These are phyloP conservation scores for Dryadula phaetusa DNA, from an alignment of 2,888 invertebrate species.

Conservation along the genomic window DNA sequence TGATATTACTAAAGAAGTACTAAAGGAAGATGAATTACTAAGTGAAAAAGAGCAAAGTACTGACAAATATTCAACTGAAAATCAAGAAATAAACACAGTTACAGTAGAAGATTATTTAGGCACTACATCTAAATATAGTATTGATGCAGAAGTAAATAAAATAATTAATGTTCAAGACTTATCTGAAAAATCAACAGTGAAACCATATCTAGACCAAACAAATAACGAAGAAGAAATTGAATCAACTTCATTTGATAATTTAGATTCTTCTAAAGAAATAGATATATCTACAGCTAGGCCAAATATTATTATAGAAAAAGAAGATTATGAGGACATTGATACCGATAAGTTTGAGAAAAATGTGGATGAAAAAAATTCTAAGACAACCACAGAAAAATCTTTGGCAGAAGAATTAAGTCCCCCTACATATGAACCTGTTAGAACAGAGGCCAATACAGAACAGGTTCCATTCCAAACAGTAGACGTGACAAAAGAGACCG, in stretches of 20 bases:
- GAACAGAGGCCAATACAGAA: constrained; percentile 15
- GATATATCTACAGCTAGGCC: constrained; percentile 18
- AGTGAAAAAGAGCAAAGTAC: constrained; percentile 7
- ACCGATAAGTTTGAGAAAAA: neutral
- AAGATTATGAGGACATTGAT: constrained; percentile 3
- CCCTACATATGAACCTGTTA: constrained; percentile 13
- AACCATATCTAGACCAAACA: neutral
- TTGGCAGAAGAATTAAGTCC: neutral
- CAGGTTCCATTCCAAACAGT: constrained; percentile 2
- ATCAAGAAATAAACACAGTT: constrained; percentile 17
- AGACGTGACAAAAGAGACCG: neutral
- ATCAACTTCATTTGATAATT: neutral
- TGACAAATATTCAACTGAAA: constrained; percentile 12
- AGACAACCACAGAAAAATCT: constrained; percentile 25
- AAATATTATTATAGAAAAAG: constrained; percentile 11
- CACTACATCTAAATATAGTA: neutral
- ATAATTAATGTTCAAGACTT: neutral
- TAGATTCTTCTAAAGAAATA: neutral
- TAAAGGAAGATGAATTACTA: constrained; percentile 17
- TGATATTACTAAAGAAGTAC: neutral
- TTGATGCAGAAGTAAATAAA: neutral
- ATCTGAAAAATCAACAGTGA: constrained; percentile 1
- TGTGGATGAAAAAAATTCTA: constrained; percentile 6
- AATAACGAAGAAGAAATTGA: constrained; percentile 8
- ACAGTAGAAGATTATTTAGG: neutral